Base-by-base conservation (phyloP, 2,113 vertebrate species). In the Danionella cerebrum region DNA sequence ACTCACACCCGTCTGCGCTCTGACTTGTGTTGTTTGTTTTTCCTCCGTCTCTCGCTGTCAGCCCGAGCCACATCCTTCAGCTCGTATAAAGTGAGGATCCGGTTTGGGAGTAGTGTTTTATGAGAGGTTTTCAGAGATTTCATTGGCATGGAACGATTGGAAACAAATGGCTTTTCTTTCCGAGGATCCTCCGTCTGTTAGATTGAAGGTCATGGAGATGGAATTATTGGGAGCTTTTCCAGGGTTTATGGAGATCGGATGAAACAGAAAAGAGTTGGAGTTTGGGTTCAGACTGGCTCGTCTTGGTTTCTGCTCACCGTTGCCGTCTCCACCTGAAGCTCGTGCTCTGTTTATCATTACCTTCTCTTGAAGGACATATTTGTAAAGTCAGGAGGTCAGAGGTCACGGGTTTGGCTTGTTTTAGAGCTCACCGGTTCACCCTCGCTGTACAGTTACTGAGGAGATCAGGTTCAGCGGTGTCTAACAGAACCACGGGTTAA, bases 101-200 rank as follows among this genome's bases (percentile, higher is more conserved):
- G 72, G 79, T 89, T 84, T 83, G 77, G 74, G 78, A 82, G 78
- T 84, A 69, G 76, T 79, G 77, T 82, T 87, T 87, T 82, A 85
- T 74, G 80, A 78, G 81, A n/a, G n/a, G n/a, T n/a, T n/a, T n/a
- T n/a, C n/a, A n/a, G n/a, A 75, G 48, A 75, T 86, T 86, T 86
- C 83, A 86, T 85, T 80, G 75, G 77, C 63, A 72, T 69, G 71
- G 70, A 71, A 76, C 78, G 79, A 80, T 84, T 82, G 41, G 59
- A 73, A 82, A 82, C 73, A 82, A 83, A 76, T 69, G 79, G 16
- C 33, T 77, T 71, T 71, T 76, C 45, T 50, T 70, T 14, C 19
- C 41, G 45, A 68, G 22, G 31, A 76, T 44, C 62, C 44, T 70
- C 71, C 59, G 71, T 45, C 52, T 65, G 66, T 71, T 31, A 75